Evolutionary conservation across 2,113 vertebrate genomes (phyloP).

Genomic region (Pogona vitticeps): DNA sequence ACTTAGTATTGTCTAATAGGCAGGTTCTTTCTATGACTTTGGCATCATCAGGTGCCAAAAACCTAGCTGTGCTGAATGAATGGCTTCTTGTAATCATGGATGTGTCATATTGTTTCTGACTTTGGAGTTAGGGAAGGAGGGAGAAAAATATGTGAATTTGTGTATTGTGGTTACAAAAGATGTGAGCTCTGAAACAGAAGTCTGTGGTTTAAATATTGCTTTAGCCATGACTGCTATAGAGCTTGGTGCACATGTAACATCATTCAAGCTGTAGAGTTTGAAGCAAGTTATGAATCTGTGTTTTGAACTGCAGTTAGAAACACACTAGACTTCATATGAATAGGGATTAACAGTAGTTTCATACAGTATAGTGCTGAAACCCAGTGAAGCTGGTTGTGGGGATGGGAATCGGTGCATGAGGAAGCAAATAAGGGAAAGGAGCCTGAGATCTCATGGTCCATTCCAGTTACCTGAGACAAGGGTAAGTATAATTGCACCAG

Average conservation of each 20-base stretch:
- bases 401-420: not conserved
- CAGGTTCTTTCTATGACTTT: not conserved
- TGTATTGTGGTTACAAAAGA: not conserved
- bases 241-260: not conserved
- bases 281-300: not conserved
- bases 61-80: not conserved
- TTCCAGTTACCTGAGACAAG: not conserved
- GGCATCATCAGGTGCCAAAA: not conserved
- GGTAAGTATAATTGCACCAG: conserved; percentile 8
- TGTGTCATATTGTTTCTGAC: not conserved
- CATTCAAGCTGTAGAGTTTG: no score
- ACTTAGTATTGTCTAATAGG: not conserved
- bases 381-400: not conserved
- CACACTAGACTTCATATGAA: not conserved
- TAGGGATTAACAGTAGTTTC: not conserved
- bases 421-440: no score
- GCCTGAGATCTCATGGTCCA: not conserved
- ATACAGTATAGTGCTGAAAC: not conserved
- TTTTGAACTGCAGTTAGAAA: not conserved
- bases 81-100: not conserved
- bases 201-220: not conserved
- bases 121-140: not conserved
- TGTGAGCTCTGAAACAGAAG: not conserved
- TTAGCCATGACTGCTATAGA: not conserved
- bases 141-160: not conserved